These are phyloP conservation scores for Mionectes olivaceus DNA, from an alignment of 2,797 vertebrate genomes.

Conservation along the genomic window DNA sequence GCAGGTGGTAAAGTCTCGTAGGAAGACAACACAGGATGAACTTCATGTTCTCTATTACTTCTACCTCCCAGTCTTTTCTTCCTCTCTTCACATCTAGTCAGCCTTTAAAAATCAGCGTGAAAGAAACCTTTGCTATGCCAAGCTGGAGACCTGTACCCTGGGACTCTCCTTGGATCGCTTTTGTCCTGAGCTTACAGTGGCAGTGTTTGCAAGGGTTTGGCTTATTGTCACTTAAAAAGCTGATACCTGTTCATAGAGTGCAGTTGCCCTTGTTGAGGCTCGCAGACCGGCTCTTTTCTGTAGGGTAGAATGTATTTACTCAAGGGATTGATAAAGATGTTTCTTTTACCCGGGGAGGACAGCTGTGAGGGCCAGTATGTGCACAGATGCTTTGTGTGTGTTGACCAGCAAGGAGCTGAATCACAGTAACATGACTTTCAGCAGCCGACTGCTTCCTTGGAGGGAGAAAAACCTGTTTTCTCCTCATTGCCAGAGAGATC, in stretches of 20 bases:
- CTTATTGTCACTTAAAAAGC: not conserved
- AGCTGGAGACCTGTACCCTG: not conserved
- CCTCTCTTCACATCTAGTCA: not conserved
- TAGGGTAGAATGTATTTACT: not conserved
- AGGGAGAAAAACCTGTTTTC: not conserved
- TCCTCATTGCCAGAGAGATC: not conserved
- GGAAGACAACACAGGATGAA: not conserved
- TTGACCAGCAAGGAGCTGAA: not conserved
- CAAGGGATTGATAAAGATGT: not conserved
- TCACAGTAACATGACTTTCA: not conserved
- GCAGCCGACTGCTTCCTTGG: not conserved
- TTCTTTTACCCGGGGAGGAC: not conserved
- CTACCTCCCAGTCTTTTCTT: not conserved
- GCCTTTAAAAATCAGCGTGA: not conserved
- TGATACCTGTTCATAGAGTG: not conserved
- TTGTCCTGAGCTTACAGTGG: not conserved
- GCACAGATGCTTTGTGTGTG: rapidly evolving
- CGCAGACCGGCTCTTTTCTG: not conserved
- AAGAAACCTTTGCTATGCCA: not conserved
- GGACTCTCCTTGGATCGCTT: rapidly evolving
- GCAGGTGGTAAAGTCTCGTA: not conserved
- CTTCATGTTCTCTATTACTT: not conserved
- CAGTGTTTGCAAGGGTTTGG: not conserved
- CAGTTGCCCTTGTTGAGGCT: not conserved
- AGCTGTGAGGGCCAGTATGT: not conserved